Conservation (phyloP, 2,888 invertebrate species). For the Chelonus formosanus region DNA sequence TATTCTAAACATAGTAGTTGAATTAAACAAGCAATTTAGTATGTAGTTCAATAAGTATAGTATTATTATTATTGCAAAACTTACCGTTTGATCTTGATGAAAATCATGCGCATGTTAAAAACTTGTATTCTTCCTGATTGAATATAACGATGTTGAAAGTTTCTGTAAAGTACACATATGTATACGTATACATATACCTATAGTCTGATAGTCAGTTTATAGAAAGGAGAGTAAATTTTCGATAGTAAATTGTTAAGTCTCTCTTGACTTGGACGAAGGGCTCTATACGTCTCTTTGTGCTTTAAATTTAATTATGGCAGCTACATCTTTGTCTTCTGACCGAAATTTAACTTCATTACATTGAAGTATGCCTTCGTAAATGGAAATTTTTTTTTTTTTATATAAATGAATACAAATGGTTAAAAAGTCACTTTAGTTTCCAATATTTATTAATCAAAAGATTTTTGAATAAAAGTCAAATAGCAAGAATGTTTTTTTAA, state of each 20-base stretch:
- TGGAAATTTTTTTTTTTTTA: conserved; percentile 37
- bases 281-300: conserved; percentile 55
- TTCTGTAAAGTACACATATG: conserved; percentile 10
- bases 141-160: conserved; percentile 40
- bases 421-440: not conserved
- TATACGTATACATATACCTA: conserved; percentile 33
- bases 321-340: conserved; percentile 48
- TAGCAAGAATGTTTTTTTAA: no score
- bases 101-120: conserved; percentile 12
- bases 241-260: conserved; percentile 25
- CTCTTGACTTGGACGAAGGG: conserved; percentile 12
- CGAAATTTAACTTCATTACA: conserved; percentile 56
- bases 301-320: conserved; percentile 58
- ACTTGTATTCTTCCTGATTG: conserved; percentile 33
- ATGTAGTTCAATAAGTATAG: not conserved
- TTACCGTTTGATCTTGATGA: conserved; percentile 27
- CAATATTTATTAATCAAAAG: not conserved
- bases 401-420: not conserved
- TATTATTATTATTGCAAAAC: conserved; percentile 7
- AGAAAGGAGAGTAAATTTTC: conserved; percentile 32
- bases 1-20: no score
- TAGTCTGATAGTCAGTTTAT: conserved; percentile 50
- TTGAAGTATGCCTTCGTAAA: conserved; percentile 57
- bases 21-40: no score
- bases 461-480: no score